A percentile compares a stretch with the other conserved stretches of the same genome.
Evolutionary conservation across 2,888 invertebrate genomes (phyloP).

Genomic region (Sympetrum striolatum): DNA sequence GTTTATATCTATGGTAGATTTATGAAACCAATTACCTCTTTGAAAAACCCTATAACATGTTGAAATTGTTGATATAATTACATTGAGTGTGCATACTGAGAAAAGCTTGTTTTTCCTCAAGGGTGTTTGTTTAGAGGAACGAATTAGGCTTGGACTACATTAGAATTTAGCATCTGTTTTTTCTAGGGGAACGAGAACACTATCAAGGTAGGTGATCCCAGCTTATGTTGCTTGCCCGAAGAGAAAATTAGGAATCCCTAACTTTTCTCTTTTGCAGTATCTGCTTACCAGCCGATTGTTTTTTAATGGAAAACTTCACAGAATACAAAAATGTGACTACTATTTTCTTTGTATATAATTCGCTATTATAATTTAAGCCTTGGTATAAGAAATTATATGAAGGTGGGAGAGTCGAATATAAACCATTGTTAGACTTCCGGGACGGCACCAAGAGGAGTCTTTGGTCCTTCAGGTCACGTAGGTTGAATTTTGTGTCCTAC

Average conservation of each 20-base stretch:
- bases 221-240: neutral
- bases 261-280: neutral
- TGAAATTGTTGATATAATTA: neutral
- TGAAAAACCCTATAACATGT: neutral
- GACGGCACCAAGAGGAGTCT: neutral
- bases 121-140: neutral
- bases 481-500: slow-evolving; percentile 28
- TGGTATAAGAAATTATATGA: neutral
- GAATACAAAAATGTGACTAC: too few species aligned
- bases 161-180: neutral
- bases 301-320: neutral
- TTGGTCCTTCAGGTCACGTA: slow-evolving; percentile 27
- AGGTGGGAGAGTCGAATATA: slow-evolving; percentile 15
- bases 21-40: neutral
- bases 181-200: neutral
- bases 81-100: neutral
- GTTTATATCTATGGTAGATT: neutral
- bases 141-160: neutral
- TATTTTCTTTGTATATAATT: neutral
- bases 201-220: neutral
- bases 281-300: neutral
- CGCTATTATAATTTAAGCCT: neutral
- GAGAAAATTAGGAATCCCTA: neutral
- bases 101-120: neutral
- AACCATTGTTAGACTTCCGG: slow-evolving; percentile 2